A percentile compares a stretch with the other conserved stretches of the same genome.
phyloP scores from a whole-genome alignment of 2,797 vertebrate genomes.

The Xiphophorus birchmanni region DNA sequence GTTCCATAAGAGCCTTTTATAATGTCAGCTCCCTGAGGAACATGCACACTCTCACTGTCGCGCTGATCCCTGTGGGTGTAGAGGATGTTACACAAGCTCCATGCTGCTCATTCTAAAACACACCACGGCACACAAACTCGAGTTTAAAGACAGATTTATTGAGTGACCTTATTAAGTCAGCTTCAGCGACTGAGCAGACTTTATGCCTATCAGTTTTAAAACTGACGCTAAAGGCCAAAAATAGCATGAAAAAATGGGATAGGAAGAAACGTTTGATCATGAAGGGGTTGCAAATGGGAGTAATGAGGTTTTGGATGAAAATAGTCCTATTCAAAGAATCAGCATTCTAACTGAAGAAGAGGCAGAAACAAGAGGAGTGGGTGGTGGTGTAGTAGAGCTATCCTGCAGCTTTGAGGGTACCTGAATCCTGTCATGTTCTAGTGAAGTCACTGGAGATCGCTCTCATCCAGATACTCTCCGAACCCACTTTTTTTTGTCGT shows the following conservation, averaged over 20 bases:
- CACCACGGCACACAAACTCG: slow-evolving; percentile 14
- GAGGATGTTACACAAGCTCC: slow-evolving; percentile 23
- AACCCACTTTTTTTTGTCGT: slow-evolving; percentile 82
- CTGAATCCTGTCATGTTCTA: slow-evolving; percentile 75
- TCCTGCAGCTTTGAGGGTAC: slow-evolving; percentile 89
- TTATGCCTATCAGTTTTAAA: slow-evolving; percentile 13
- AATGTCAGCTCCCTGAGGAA: slow-evolving; percentile 63
- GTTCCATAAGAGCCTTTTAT: slow-evolving; percentile 58
- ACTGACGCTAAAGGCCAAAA: slow-evolving; percentile 12
- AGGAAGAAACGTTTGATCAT: slow-evolving; percentile 10
- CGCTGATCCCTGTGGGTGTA: slow-evolving; percentile 49
- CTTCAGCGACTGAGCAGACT: slow-evolving; percentile 5
- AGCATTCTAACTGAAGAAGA: slow-evolving; percentile 21
- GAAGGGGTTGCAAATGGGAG: slow-evolving; percentile 20
- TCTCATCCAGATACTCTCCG: slow-evolving; percentile 78
- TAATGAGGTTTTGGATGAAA: slow-evolving; percentile 12
- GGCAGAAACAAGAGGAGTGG: slow-evolving; percentile 9
- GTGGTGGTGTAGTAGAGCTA: slow-evolving; percentile 50
- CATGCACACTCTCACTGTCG: slow-evolving; percentile 17
- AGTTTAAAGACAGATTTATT: slow-evolving; percentile 21
- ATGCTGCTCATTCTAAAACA: slow-evolving; percentile 36
- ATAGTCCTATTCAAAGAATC: background rate
- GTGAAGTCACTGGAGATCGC: slow-evolving; percentile 84
- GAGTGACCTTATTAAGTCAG: slow-evolving; percentile 22
- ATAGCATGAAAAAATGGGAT: background rate